Evolutionary conservation across 2,797 vertebrate genomes (phyloP), one percentile per base, ranked within the genome.

Genomic region (Esox lucius): DNA sequence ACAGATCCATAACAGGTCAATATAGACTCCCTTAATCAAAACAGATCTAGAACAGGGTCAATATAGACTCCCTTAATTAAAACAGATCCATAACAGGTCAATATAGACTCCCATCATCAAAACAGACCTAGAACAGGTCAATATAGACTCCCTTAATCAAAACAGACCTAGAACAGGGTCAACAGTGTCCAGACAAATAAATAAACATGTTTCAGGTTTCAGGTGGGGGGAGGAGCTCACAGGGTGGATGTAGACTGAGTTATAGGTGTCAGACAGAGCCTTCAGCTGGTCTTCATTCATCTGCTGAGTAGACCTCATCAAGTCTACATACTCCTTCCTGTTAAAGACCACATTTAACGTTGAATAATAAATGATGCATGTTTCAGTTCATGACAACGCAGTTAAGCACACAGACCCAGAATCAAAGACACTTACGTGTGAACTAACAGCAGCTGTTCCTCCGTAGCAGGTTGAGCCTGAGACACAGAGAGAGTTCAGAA

Each of bases 171-270:
- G 35, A 39, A 42, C 39, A 42, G 39, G 39, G 39, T 31, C 28
- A 31, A 31, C 28, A 31, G 28, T 1, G 28, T 31, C 28, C 28
- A 31, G 28, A 31, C 1, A 31, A 31, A 31, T 31, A 42, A 42
- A 42, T 42, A 42, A 9, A 42, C 39, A 39, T 42, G 39, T 6
- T 3, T 42, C 39, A 42, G 39, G 28, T 62, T 62, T 7, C 5
- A 26, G 61, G 8, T 8, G 13, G 3, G 13, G 28, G 13, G 5
- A 7, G 26, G 9, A 17, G 79, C 88, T 83, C 79, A 89, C 88
- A 69, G 84, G 82, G 72, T 88, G 87, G 17, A 89, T 77, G 74
- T 85, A 89, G 72, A 86, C 39, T 0, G 87, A 88, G 78, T 89
- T 85, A 31, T 87, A 89, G n/a, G 76, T 80, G 53, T 88, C 77